Conservation (phyloP, 2,888 invertebrate genomes). For the Archips crataeganus region DNA sequence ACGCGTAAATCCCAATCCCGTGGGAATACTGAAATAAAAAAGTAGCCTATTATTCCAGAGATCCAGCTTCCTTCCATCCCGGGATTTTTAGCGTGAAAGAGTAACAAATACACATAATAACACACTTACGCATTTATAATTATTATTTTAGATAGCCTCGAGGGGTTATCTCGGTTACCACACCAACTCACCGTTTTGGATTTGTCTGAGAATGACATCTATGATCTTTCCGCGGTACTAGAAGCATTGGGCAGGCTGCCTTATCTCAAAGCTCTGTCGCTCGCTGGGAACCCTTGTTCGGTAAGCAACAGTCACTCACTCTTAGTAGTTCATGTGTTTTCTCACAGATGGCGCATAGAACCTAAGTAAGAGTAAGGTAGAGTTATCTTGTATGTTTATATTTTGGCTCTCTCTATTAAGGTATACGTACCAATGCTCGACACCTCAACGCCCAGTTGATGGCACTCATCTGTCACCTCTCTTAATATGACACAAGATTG, state of each 20-base stretch:
- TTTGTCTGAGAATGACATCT: constrained; percentile 87
- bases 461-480: too few relatives aligned
- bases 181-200: constrained; percentile 72
- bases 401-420: too few relatives aligned
- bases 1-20: too few relatives aligned
- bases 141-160: constrained; percentile 41
- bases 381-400: background rate
- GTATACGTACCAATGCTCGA: too few relatives aligned
- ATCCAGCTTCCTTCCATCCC: too few relatives aligned
- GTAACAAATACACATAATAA: too few relatives aligned
- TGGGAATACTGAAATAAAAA: too few relatives aligned
- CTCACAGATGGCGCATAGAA: constrained; percentile 57
- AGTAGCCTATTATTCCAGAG: too few relatives aligned
- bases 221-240: constrained; percentile 72
- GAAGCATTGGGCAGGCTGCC: constrained; percentile 64
- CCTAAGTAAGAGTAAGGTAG: background rate
- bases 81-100: too few relatives aligned
- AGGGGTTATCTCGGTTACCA: constrained; percentile 57
- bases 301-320: constrained; percentile 58
- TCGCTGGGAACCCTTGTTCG: constrained; percentile 87
- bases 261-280: constrained; percentile 71
- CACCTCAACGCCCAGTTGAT: too few relatives aligned
- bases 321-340: constrained; percentile 33
- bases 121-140: too few relatives aligned
- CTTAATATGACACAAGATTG: too few relatives aligned